Percentiles rank a stretch among this genome's conserved stretches.
Evolutionary conservation across 2,113 vertebrate genomes (phyloP).

Genomic region (Gavia stellata): DNA sequence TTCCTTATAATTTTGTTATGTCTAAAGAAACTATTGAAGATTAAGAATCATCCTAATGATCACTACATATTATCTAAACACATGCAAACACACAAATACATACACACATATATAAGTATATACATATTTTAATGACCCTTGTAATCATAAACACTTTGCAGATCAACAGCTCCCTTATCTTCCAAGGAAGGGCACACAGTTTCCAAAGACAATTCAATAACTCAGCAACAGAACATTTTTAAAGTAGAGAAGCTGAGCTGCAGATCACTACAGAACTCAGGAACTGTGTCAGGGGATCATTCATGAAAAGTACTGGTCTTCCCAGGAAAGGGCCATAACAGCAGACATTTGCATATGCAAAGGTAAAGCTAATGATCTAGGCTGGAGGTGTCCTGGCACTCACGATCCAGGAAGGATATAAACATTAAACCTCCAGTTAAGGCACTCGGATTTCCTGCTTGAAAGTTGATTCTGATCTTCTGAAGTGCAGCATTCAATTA

Average conservation of each 20-base stretch:
- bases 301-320: background rate
- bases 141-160: background rate
- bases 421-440: background rate
- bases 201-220: background rate
- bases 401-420: background rate
- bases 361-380: background rate
- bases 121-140: background rate
- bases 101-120: background rate
- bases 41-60: background rate
- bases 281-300: rapidly evolving
- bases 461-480: background rate
- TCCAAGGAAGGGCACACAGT: background rate
- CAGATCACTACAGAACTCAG: background rate
- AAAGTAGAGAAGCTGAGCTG: background rate
- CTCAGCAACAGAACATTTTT: background rate
- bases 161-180: background rate
- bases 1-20: background rate
- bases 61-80: background rate
- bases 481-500: background rate
- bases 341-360: background rate
- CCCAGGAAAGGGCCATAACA: background rate
- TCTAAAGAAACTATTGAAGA: background rate
- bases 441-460: background rate
- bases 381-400: background rate
- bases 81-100: background rate